Evolutionary conservation across 2,113 vertebrate genomes (phyloP), one percentile per base, ranked within the genome.

Genomic region (Perca fluviatilis): DNA sequence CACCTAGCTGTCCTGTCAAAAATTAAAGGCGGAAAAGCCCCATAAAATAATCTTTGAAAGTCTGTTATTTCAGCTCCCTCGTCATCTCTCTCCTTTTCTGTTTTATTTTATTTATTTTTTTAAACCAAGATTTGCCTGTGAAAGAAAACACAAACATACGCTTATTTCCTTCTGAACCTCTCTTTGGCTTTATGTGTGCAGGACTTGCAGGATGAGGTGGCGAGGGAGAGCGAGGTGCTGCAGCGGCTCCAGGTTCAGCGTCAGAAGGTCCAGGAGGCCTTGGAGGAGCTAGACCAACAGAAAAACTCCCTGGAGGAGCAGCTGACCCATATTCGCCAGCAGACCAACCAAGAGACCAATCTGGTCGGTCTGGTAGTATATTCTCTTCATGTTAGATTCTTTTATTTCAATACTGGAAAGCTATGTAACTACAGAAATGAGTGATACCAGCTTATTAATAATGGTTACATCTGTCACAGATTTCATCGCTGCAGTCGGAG

Each of bases 191-290:
- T 54, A 40, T 77, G 11, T 58, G 43, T 68, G 13, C 70, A 99
- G 98, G 98, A 98, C 90, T 95, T 99, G 79, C 98, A 99, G 85
- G 96, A 97, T 91, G 98, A 98, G 92, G 98, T 99, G 53, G 96
- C 97, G 16, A 95, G 92, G 83, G 98, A 99, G 87, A 97, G 91
- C 54, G 95, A 78, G 89, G 97, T 96, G 57, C 92, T 99, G 66
- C 97, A 97, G 86, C 96, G 91, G 77, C 96, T 99, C 18, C 97
- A 99, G 94, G 74, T 94, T 64, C 97, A 99, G 90, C 97, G 97
- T 46, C 96, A 97, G 91, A 97, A 98, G 88, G 96, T 97, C 0
- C 97, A 99, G 91, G 97, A 98, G 47, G 95, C 96, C 40, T 94
- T 99, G 68, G 96, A 97, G 25, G 96, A 96, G 87, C 94, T 99